These are phyloP conservation scores for Brachyptera putata DNA, from an alignment of 2,888 invertebrate genomes.

Conservation along the genomic window DNA sequence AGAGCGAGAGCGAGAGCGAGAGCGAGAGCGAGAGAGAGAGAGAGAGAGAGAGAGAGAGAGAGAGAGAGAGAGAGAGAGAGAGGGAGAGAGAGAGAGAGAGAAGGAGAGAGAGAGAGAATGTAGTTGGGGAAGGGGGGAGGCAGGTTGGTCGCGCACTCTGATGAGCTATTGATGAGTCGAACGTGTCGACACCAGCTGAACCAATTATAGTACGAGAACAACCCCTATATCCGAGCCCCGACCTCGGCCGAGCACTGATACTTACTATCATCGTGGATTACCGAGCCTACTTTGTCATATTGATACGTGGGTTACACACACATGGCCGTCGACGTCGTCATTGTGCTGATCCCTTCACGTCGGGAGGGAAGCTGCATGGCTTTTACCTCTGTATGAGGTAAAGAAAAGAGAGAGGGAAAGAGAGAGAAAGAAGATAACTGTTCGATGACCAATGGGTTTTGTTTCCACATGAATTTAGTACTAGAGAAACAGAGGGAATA, in stretches of 20 bases:
- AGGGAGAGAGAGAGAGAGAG: too few species aligned
- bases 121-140: conserved; percentile 34
- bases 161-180: conserved; percentile 61
- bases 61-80: too few species aligned
- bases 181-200: conserved; percentile 59
- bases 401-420: neutral
- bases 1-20: too few species aligned
- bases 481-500: neutral
- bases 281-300: conserved; percentile 45
- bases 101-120: too few species aligned
- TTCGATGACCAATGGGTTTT: conserved; percentile 3
- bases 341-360: neutral
- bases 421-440: neutral
- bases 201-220: conserved; percentile 61
- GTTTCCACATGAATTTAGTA: neutral
- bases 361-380: neutral
- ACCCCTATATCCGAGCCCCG: conserved; percentile 43
- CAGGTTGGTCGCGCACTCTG: conserved; percentile 44
- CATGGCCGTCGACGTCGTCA: neutral
- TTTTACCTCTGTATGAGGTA: neutral
- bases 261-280: conserved; percentile 34
- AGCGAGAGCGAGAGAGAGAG: too few species aligned
- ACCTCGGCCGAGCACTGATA: conserved; percentile 17
- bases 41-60: too few species aligned
- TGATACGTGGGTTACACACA: conserved; percentile 41